Conservation (phyloP, 1,140 invertebrate species). For the Probaryconus sp. region DNA sequence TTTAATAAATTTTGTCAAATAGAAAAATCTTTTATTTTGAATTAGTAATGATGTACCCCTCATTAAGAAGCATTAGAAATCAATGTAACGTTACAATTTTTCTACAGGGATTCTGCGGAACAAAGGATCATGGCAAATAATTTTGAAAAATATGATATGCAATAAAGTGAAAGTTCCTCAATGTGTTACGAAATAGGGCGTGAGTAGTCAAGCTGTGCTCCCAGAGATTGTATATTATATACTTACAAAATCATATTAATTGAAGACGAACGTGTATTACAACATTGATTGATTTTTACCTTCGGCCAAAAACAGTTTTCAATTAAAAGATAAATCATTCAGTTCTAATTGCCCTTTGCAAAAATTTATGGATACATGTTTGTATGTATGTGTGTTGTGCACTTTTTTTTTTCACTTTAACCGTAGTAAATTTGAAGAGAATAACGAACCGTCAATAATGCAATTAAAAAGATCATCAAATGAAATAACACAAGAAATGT, state of each 20-base stretch:
- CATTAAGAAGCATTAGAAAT: constrained; percentile 25
- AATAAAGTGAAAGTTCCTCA: constrained; percentile 50
- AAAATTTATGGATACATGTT: too few relatives aligned
- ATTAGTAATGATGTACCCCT: constrained; percentile 12
- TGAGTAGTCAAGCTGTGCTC: constrained; percentile 22
- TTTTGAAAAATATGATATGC: constrained; percentile 40
- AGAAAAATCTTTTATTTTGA: too few relatives aligned
- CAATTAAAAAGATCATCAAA: constrained; percentile 1
- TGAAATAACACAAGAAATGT: constrained; percentile 7
- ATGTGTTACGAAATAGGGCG: constrained; percentile 43
- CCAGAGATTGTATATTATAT: too few relatives aligned
- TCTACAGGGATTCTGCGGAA: constrained; percentile 9
- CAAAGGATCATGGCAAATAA: constrained; percentile 22
- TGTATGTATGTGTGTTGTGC: too few relatives aligned
- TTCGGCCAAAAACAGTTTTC: too few relatives aligned
- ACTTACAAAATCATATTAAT: constrained; percentile 20
- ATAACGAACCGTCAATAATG: too few relatives aligned
- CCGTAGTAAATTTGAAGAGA: too few relatives aligned
- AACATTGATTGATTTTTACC: too few relatives aligned
- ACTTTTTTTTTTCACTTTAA: too few relatives aligned
- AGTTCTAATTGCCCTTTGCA: too few relatives aligned
- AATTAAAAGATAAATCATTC: too few relatives aligned
- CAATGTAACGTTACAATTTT: constrained; percentile 8
- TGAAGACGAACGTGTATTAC: constrained; percentile 17
- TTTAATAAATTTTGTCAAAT: too few relatives aligned